Percentiles rank a stretch among this genome's conserved stretches.
These are phyloP conservation scores for Palythoa grandiflora DNA, from an alignment of 92 coral and sea anemone species.

Conservation along the genomic window DNA sequence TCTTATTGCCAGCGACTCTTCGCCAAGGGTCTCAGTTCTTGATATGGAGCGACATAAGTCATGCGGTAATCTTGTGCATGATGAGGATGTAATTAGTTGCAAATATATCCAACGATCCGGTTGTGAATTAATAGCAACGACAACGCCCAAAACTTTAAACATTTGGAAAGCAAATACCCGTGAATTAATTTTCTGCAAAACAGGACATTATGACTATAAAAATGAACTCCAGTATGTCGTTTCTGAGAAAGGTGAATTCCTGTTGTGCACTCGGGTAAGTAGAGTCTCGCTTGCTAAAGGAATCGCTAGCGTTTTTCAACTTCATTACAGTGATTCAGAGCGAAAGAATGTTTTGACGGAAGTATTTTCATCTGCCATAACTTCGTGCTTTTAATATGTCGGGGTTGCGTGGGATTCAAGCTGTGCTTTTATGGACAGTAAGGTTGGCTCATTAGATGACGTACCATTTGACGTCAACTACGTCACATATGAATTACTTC, in stretches of 20 bases:
- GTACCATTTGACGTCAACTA: slow-evolving; percentile 25
- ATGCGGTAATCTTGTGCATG: not conserved
- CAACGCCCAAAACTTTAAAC: not conserved
- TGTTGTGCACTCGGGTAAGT: too few relatives aligned
- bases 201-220: not conserved
- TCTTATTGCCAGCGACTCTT: not conserved
- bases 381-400: not conserved
- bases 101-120: not conserved
- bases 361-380: not conserved
- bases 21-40: not conserved
- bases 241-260: not conserved
- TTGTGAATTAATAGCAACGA: slow-evolving; percentile 14
- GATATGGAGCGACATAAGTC: not conserved
- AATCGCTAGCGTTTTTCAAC: not conserved
- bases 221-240: not conserved
- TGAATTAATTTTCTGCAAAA: not conserved
- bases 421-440: slow-evolving; percentile 14
- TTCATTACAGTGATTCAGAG: not conserved
- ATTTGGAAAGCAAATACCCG: slow-evolving; percentile 7
- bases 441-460: not conserved
- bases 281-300: slow-evolving; percentile 16
- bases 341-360: not conserved
- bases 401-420: slow-evolving; percentile 24
- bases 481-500: slow-evolving; percentile 12
- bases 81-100: not conserved